These are phyloP conservation scores for Thamnophis sirtalis DNA, from an alignment of 2,113 vertebrate species.

Conservation along the genomic window DNA sequence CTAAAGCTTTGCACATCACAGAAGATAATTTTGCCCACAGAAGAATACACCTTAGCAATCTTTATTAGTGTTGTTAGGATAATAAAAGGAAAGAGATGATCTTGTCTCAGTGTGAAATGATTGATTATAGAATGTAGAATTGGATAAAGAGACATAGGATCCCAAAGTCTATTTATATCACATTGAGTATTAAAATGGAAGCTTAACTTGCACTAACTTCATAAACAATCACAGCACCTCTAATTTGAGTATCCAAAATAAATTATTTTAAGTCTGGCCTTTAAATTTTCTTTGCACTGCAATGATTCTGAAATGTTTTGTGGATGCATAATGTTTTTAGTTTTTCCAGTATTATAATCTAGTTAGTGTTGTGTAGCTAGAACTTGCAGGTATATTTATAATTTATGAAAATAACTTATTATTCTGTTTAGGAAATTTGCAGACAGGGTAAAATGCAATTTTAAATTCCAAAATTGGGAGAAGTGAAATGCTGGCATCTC, in stretches of 20 bases:
- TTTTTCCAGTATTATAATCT: not conserved
- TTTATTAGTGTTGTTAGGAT: not conserved
- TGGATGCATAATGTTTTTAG: not conserved
- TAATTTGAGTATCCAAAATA: conserved; percentile 2
- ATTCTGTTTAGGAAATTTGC: not conserved
- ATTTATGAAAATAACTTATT: not conserved
- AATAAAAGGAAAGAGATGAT: conserved; percentile 4
- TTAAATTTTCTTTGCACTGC: not conserved
- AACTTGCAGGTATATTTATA: not conserved
- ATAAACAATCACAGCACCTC: not conserved
- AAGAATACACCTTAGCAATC: not conserved
- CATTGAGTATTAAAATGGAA: not conserved
- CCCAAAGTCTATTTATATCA: not conserved
- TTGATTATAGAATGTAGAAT: not conserved
- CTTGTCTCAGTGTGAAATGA: not conserved
- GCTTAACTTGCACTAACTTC: not conserved
- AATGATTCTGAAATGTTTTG: not conserved
- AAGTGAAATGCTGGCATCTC: not conserved
- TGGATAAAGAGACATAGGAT: not conserved
- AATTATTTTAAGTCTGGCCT: not conserved
- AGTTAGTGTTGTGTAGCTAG: not conserved
- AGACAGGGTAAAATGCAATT: not conserved
- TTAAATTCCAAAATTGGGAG: not conserved
- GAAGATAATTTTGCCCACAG: not conserved
- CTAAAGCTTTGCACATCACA: not conserved